A percentile compares a stretch with the other conserved stretches of the same genome.
Conservation (phyloP, 2,797 vertebrate species). For the Hemitrygon akajei region DNA sequence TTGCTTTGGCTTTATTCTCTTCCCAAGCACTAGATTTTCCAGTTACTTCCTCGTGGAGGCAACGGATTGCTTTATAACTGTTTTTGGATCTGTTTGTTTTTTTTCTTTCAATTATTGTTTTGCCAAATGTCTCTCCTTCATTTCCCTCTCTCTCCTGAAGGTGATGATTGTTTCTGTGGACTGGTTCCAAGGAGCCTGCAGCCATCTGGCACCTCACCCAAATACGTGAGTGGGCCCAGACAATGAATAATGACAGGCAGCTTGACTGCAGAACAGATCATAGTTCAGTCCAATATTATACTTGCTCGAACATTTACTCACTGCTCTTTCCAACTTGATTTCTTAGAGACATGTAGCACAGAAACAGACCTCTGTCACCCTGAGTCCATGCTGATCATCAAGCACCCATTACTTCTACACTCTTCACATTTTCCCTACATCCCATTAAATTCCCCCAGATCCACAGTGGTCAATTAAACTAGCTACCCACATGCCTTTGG, state of each 20-base stretch:
- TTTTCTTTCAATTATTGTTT: not conserved
- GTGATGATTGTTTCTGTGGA: not conserved
- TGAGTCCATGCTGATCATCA: no score
- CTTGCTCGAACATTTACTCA: not conserved
- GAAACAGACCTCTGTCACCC: no score
- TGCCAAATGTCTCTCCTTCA: not conserved
- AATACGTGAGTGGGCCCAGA: not conserved
- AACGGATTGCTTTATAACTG: not conserved
- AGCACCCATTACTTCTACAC: no score
- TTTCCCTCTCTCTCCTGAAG: not conserved
- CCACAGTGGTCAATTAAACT: no score
- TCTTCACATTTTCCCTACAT: no score
- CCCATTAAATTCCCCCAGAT: no score
- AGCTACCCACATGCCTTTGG: no score
- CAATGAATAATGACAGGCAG: not conserved
- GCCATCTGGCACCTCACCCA: conserved; percentile 16
- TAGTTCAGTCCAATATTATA: not conserved
- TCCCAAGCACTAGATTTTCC: not conserved
- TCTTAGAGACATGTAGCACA: no score
- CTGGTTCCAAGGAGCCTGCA: conserved; percentile 3
- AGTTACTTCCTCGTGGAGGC: not conserved
- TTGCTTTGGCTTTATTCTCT: not conserved
- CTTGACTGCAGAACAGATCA: not conserved
- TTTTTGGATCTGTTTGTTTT: not conserved
- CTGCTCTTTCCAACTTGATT: not conserved